These are phyloP conservation scores for Euura saliciscinereae DNA, from an alignment of 1,140 invertebrate genomes.

Conservation along the genomic window DNA sequence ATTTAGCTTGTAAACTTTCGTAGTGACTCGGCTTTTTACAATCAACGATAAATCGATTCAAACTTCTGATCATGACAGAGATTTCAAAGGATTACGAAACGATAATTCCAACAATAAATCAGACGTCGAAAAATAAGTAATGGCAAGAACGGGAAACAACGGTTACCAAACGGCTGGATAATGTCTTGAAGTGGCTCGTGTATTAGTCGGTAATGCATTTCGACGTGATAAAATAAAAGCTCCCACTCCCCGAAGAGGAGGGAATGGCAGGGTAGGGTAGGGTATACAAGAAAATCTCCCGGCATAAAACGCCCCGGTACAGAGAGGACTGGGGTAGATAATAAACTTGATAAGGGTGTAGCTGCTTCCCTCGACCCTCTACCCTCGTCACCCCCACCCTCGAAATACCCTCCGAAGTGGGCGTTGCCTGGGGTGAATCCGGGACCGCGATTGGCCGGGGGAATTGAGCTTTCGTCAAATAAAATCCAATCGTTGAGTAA, in stretches of 20 bases:
- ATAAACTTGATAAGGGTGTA: constrained; percentile 62
- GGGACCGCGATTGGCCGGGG: constrained; percentile 48
- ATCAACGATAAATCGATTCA: no score
- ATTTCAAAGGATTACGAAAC: no score
- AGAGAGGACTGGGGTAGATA: constrained; percentile 42
- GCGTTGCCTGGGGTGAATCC: constrained; percentile 47
- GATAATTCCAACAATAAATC: no score
- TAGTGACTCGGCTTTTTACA: no score
- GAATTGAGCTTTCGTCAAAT: constrained; percentile 56
- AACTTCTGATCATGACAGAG: no score
- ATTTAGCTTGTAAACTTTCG: no score
- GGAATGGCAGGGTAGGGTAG: background rate
- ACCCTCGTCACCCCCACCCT: constrained; percentile 23
- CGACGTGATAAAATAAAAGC: constrained; percentile 11
- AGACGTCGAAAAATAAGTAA: background rate
- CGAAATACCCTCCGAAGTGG: constrained; percentile 29
- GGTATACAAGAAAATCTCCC: constrained; percentile 46
- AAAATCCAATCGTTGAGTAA: constrained; percentile 60
- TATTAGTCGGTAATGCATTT: constrained; percentile 9
- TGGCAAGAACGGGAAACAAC: background rate
- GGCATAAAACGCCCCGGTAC: constrained; percentile 33
- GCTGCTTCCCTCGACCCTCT: constrained; percentile 23
- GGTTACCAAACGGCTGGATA: background rate
- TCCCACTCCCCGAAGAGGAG: background rate
- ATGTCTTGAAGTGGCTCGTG: background rate